Conservation (phyloP, 2,888 invertebrate genomes). For the Thyatira batis region DNA sequence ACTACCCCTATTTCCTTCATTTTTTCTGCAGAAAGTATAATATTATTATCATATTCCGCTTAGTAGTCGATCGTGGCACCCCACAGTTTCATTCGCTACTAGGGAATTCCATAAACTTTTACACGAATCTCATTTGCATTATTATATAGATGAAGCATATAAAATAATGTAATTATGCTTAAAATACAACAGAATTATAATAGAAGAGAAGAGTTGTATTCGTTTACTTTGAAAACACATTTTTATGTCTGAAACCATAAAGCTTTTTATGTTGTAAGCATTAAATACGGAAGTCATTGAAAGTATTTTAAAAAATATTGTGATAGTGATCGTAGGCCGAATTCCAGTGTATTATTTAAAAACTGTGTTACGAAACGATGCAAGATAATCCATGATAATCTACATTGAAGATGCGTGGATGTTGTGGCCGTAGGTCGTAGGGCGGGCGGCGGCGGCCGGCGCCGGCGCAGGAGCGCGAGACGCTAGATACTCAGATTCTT, state of each 20-base stretch:
- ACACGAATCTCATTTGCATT: too few species aligned
- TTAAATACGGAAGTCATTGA: background rate
- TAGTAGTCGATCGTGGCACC: too few species aligned
- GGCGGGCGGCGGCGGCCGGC: background rate
- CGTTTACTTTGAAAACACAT: background rate
- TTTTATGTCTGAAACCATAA: background rate
- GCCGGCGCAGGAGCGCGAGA: background rate
- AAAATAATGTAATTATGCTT: too few species aligned
- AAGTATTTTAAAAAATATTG: background rate
- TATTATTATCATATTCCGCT: too few species aligned
- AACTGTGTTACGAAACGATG: background rate
- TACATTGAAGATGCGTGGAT: background rate
- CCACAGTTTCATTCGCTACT: too few species aligned
- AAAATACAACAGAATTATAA: too few species aligned
- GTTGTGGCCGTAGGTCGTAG: background rate
- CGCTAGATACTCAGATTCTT: constrained; percentile 34
- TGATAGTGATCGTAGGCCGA: background rate
- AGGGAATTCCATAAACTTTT: too few species aligned
- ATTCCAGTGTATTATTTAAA: background rate
- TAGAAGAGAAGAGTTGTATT: too few species aligned
- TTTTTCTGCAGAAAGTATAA: too few species aligned
- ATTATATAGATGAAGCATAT: too few species aligned
- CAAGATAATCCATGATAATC: background rate
- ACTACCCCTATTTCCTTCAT: too few species aligned
- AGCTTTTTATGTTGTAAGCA: background rate